A percentile compares a stretch with the other conserved stretches of the same genome.
phyloP scores from a whole-genome alignment of 2,797 vertebrate species.

The Amazona ochrocephala region DNA sequence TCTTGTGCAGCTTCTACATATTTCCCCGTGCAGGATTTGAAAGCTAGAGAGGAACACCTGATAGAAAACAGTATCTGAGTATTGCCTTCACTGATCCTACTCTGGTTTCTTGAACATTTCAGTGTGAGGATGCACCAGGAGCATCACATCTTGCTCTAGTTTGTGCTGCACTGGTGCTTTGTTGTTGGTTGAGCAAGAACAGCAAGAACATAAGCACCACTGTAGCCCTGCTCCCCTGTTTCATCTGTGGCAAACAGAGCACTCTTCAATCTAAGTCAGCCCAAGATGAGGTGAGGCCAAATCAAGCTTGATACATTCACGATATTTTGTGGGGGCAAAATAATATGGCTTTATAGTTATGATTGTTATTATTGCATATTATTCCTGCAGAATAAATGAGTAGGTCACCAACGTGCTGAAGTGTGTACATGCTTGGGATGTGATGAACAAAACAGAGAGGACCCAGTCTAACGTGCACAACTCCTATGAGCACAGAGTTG shows the following conservation, averaged over 20 bases:
- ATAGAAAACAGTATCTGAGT: neutral
- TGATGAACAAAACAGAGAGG: neutral
- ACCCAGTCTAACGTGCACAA: neutral
- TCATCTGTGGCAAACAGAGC: fast-evolving
- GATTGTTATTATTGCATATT: neutral
- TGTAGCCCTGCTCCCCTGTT: neutral
- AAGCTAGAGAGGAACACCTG: neutral
- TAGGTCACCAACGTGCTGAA: neutral
- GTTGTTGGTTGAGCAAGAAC: neutral
- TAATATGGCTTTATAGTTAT: fast-evolving
- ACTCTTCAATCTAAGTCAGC: neutral
- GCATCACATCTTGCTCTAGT: neutral
- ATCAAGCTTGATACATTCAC: fast-evolving
- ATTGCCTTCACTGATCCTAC: neutral
- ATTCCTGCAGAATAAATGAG: neutral
- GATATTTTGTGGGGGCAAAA: fast-evolving
- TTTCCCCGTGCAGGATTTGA: neutral
- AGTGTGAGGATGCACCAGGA: neutral
- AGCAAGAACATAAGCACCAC: neutral
- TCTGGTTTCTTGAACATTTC: neutral
- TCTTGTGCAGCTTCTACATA: neutral
- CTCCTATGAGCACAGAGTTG: no score
- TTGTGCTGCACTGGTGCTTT: neutral
- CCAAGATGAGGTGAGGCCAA: neutral
- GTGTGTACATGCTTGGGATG: fast-evolving